Conservation (phyloP, 2,797 vertebrate genomes). For the Darevskia nairensis region DNA sequence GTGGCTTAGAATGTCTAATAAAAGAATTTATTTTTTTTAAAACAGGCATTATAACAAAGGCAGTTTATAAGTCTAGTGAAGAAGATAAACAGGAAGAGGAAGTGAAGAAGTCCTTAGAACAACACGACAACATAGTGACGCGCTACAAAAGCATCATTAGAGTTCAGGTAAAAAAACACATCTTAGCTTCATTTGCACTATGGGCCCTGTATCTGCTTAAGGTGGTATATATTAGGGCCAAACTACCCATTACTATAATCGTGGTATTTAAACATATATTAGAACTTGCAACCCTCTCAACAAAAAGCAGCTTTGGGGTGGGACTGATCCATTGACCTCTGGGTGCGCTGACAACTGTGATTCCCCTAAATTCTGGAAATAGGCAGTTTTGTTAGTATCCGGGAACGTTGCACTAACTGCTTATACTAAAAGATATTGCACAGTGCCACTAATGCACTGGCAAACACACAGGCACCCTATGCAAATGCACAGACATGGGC, state of each 20-base stretch:
- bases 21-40: conserved; percentile 42
- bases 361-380: too few species aligned
- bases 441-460: too few species aligned
- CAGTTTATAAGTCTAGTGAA: conserved; percentile 96
- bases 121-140: conserved; percentile 97
- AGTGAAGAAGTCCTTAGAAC: conserved; percentile 96
- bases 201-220: neutral
- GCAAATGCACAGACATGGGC: too few species aligned
- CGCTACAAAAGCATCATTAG: conserved; percentile 98
- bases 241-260: neutral
- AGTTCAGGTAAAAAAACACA: conserved; percentile 85
- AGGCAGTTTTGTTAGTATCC: too few species aligned
- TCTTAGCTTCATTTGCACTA: rapidly evolving
- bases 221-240: neutral
- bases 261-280: neutral
- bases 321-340: neutral
- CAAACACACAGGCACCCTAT: too few species aligned
- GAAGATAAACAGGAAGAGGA: conserved; percentile 99
- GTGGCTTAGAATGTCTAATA: neutral
- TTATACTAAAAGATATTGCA: neutral
- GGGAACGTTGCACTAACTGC: neutral
- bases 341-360: too few species aligned
- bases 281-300: neutral
- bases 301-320: neutral
- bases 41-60: conserved; percentile 94